Evolutionary conservation across 2,888 invertebrate genomes (phyloP).

Genomic region (Carpatolechia fugitivella): DNA sequence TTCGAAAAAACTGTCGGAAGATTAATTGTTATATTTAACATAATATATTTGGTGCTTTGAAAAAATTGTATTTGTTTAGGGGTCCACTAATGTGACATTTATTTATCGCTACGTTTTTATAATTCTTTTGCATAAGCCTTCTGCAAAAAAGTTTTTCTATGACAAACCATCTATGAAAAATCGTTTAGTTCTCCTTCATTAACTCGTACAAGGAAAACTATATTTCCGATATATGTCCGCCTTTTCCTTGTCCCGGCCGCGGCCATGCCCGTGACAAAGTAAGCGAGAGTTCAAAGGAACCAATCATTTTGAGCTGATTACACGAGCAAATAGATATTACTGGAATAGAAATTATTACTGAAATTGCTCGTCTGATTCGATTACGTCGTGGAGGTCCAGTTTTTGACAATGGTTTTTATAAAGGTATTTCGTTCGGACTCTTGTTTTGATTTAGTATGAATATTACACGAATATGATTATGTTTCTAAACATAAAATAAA

Average conservation of each 20-base stretch:
- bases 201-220: constrained; percentile 2
- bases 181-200: neutral
- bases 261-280: constrained; percentile 1
- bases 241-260: neutral
- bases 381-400: neutral
- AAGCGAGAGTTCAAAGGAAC: constrained; percentile 4
- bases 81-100: no score
- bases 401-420: neutral
- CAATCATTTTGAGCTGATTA: constrained; percentile 13
- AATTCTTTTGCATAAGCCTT: no score
- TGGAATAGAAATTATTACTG: neutral
- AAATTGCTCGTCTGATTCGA: neutral
- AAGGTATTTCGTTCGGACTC: no score
- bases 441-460: no score
- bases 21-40: no score
- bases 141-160: neutral
- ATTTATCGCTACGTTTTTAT: no score
- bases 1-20: no score
- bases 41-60: no score
- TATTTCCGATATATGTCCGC: neutral
- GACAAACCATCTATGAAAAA: neutral
- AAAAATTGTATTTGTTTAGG: no score
- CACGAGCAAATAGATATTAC: constrained; percentile 10
- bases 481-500: no score
- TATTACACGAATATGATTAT: no score